A percentile compares a stretch with the other conserved stretches of the same genome.
Conservation (phyloP, 1,140 invertebrate species). For the Drosophila tristis region DNA sequence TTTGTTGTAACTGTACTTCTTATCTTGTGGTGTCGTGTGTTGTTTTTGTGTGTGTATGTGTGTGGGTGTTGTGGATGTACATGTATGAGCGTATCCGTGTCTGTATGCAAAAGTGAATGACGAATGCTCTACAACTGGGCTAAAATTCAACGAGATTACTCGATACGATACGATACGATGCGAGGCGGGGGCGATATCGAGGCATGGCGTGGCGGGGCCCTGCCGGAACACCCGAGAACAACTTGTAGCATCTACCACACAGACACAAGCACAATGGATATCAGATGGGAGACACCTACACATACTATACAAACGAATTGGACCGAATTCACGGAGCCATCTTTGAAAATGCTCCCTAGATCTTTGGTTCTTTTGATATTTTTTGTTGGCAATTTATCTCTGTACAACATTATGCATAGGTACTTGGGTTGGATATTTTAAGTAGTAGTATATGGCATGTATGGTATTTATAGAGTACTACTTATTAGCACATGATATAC, state of each 20-base stretch:
- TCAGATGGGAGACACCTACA: slow-evolving; percentile 41
- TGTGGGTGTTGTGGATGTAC: slow-evolving; percentile 19
- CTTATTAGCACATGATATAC: slow-evolving; percentile 67
- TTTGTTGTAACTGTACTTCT: slow-evolving; percentile 33
- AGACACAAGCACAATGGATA: slow-evolving; percentile 78
- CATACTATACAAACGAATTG: slow-evolving; percentile 40
- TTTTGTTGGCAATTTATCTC: slow-evolving; percentile 48
- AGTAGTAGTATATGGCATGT: slow-evolving; percentile 58
- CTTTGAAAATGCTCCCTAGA: slow-evolving; percentile 9
- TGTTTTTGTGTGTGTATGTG: slow-evolving; percentile 43
- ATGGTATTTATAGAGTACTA: slow-evolving; percentile 66
- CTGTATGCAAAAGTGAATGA: slow-evolving; percentile 57
- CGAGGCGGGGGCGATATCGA: background rate
- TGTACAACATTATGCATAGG: slow-evolving; percentile 61
- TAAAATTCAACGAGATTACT: slow-evolving; percentile 39
- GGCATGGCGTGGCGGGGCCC: slow-evolving; percentile 7
- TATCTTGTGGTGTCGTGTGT: slow-evolving; percentile 35
- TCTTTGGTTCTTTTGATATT: background rate
- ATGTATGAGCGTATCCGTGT: slow-evolving; percentile 30
- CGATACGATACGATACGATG: slow-evolving; percentile 48
- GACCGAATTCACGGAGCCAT: slow-evolving; percentile 29
- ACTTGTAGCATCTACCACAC: slow-evolving; percentile 68
- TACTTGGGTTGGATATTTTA: slow-evolving; percentile 26
- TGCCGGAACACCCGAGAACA: slow-evolving; percentile 41
- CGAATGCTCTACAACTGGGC: slow-evolving; percentile 51